Percentiles rank a stretch among this genome's conserved stretches.
Conservation (phyloP, 2,797 vertebrate genomes). For the Agapornis canus region DNA sequence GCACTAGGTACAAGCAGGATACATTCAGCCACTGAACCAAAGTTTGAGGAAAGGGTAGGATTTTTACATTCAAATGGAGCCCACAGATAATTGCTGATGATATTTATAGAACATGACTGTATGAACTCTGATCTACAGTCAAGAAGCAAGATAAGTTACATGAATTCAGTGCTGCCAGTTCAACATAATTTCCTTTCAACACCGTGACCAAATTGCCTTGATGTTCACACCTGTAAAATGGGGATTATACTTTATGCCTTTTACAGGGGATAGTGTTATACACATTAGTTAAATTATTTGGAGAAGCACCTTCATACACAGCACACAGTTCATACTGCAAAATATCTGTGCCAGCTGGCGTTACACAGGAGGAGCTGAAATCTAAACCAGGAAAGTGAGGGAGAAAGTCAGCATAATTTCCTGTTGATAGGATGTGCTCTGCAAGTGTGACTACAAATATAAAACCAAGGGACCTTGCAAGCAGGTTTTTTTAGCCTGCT, state of each 20-base stretch:
- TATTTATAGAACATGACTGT: slow-evolving; percentile 30
- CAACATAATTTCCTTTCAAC: slow-evolving; percentile 46
- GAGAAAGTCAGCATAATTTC: slow-evolving; percentile 43
- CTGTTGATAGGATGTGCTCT: not conserved
- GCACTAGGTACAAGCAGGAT: not conserved
- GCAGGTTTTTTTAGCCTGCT: not conserved
- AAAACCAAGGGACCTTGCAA: not conserved
- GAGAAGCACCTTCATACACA: not conserved
- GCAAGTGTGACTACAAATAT: not conserved
- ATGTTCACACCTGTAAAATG: slow-evolving; percentile 14
- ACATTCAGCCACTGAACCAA: not conserved
- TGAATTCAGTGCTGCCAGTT: not conserved
- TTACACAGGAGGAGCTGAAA: slow-evolving; percentile 13
- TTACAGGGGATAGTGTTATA: not conserved
- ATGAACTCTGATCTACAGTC: slow-evolving; percentile 8
- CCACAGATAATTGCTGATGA: not conserved
- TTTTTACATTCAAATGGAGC: not conserved
- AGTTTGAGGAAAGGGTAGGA: not conserved
- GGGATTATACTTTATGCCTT: not conserved
- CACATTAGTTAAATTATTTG: not conserved
- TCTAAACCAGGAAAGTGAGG: not conserved
- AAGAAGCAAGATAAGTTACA: slow-evolving; percentile 39
- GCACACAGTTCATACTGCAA: not conserved
- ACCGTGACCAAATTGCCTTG: slow-evolving; percentile 1
- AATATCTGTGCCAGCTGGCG: not conserved